Percentiles rank a stretch among this genome's conserved stretches.
phyloP scores from a whole-genome alignment of 35 echinoderm and acorn worm species.

The Lytechinus variegatus region DNA sequence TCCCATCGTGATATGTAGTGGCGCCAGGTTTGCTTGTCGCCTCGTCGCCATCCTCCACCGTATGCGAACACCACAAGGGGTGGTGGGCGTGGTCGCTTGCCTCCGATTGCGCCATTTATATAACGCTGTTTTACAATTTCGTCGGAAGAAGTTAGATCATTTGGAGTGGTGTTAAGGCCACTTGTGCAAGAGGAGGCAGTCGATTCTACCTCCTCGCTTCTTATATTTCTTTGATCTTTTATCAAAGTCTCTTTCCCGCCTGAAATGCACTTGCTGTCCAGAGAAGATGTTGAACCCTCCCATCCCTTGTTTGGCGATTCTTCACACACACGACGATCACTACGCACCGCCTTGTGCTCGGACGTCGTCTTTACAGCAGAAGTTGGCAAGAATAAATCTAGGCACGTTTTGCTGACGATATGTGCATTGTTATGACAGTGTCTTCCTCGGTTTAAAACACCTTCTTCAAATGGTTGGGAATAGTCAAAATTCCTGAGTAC shows the following conservation, averaged over 20 bases:
- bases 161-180: background rate
- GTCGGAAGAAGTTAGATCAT: background rate
- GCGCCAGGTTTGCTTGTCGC: slow-evolving; percentile 44
- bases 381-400: slow-evolving; percentile 8
- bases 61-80: slow-evolving; percentile 43
- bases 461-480: background rate
- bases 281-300: background rate
- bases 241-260: background rate
- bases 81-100: slow-evolving; percentile 7
- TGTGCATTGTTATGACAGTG: background rate
- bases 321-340: background rate
- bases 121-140: background rate
- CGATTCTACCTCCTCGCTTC: background rate
- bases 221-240: background rate
- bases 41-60: slow-evolving; percentile 52
- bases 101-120: background rate
- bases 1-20: slow-evolving; percentile 44
- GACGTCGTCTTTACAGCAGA: background rate
- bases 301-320: background rate
- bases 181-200: background rate
- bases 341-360: background rate
- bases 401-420: slow-evolving; percentile 24
- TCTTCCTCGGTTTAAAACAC: background rate
- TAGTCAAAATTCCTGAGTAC: slow-evolving; percentile 2
- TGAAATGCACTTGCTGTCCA: background rate